phyloP scores from a whole-genome alignment of 2,113 vertebrate species.

The Thermophis baileyi region DNA sequence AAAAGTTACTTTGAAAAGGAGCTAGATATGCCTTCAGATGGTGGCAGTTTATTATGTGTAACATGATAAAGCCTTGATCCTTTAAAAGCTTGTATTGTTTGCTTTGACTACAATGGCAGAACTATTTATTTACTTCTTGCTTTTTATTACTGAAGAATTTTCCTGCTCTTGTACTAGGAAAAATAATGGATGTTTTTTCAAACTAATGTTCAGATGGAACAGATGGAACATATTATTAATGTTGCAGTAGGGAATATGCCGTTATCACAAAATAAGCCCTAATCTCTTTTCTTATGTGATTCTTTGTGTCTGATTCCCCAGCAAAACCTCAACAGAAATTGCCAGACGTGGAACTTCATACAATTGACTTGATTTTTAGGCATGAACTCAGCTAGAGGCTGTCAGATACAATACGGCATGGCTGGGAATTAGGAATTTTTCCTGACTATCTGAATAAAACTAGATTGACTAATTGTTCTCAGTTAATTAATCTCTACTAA shows the following conservation, averaged over 20 bases:
- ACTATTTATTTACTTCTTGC: neutral
- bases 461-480: neutral
- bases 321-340: neutral
- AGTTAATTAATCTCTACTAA: neutral
- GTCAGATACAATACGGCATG: neutral
- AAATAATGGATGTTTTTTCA: constrained; percentile 55
- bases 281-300: constrained; percentile 34
- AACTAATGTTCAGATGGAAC: constrained; percentile 54
- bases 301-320: constrained; percentile 28
- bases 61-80: neutral
- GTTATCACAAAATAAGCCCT: constrained; percentile 47
- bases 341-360: neutral
- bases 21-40: constrained; percentile 3
- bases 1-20: constrained; percentile 1
- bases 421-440: neutral
- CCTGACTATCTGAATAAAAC: neutral
- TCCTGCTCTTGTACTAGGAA: constrained; percentile 44
- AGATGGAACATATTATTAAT: constrained; percentile 56
- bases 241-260: constrained; percentile 45
- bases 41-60: neutral
- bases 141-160: constrained; percentile 21
- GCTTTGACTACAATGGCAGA: constrained; percentile 21
- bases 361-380: neutral
- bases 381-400: neutral
- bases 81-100: constrained; percentile 32